phyloP scores from a whole-genome alignment of 1,140 invertebrate species.

The Cataglyphis hispanica region DNA sequence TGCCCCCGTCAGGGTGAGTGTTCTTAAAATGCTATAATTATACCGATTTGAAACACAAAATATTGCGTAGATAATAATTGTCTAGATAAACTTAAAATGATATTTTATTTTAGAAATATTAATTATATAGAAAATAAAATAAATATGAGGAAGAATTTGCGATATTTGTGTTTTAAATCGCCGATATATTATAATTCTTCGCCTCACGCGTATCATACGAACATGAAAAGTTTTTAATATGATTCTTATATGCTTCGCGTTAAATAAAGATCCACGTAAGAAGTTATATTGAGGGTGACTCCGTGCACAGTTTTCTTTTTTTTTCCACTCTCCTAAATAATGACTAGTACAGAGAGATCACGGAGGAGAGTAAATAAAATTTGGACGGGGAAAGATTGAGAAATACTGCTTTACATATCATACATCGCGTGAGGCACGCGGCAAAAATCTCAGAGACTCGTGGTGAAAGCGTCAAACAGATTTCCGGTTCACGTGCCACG shows the following conservation, averaged over 20 bases:
- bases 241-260: background rate
- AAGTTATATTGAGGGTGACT: background rate
- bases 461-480: conserved; percentile 14
- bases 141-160: background rate
- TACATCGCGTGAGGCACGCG: background rate
- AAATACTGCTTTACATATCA: background rate
- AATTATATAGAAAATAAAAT: background rate
- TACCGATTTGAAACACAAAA: background rate
- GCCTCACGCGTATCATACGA: background rate
- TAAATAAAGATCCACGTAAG: background rate
- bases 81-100: background rate
- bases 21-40: conserved; percentile 21
- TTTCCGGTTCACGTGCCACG: conserved; percentile 15
- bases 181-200: background rate
- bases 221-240: background rate
- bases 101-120: background rate
- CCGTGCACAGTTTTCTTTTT: background rate
- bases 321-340: background rate
- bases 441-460: background rate
- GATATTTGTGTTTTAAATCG: background rate
- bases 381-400: background rate
- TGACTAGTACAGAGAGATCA: background rate
- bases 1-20: conserved; percentile 83
- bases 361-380: background rate
- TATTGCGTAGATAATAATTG: background rate